These are phyloP conservation scores for Bubo blakistoni DNA, from an alignment of 2,113 vertebrate species.

Conservation along the genomic window DNA sequence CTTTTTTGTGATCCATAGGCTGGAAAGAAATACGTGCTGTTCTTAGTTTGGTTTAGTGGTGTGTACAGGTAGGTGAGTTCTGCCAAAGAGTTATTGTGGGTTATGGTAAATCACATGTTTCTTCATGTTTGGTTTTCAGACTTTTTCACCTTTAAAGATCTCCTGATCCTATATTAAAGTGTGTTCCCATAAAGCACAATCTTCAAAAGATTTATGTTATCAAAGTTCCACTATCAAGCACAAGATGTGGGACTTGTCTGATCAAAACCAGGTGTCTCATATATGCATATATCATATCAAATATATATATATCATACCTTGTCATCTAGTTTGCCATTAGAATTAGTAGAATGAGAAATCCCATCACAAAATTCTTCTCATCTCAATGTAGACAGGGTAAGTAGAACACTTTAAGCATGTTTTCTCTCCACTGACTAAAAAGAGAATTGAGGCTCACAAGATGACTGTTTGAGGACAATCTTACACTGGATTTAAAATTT, in stretches of 20 bases:
- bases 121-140: neutral
- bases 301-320: neutral
- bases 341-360: neutral
- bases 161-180: neutral
- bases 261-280: neutral
- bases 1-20: neutral
- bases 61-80: neutral
- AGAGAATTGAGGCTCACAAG: rapidly evolving
- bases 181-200: neutral
- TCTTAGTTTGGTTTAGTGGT: neutral
- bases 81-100: neutral
- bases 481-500: neutral
- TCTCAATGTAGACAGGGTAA: neutral
- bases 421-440: neutral
- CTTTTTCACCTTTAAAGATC: neutral
- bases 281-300: neutral
- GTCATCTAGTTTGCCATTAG: neutral
- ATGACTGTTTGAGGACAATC: neutral
- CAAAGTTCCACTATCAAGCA: neutral
- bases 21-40: neutral
- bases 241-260: neutral
- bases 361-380: neutral
- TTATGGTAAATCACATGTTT: neutral
- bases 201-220: neutral
- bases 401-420: rapidly evolving